These are phyloP conservation scores for Blastomussa wellsi DNA, from an alignment of 92 coral and sea anemone genomes.

Conservation along the genomic window DNA sequence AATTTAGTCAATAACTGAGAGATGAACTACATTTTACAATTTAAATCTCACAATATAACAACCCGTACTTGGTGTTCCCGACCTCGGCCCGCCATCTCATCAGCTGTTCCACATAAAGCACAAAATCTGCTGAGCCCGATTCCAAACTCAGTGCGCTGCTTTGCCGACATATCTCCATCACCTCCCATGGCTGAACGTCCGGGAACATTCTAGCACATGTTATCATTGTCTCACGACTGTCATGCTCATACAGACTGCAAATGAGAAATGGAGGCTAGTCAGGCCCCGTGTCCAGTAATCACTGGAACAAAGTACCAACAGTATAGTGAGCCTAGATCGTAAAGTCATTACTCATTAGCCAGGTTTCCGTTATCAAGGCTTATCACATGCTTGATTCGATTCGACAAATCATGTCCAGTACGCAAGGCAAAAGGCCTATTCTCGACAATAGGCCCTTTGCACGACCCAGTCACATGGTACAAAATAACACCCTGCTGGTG, in stretches of 20 bases:
- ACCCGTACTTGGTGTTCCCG: slow-evolving; percentile 67
- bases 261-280: not conserved
- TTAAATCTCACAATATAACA: not conserved
- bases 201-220: slow-evolving; percentile 95
- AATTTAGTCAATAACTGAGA: not conserved
- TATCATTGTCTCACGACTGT: slow-evolving; percentile 70
- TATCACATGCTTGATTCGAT: no score
- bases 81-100: slow-evolving; percentile 75
- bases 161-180: slow-evolving; percentile 74
- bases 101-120: slow-evolving; percentile 75
- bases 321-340: not conserved
- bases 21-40: not conserved
- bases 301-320: not conserved
- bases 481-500: no score
- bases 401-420: not conserved
- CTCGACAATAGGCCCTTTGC: no score
- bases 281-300: not conserved
- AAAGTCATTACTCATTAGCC: not conserved
- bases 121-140: slow-evolving; percentile 69
- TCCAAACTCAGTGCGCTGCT: slow-evolving; percentile 48
- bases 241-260: slow-evolving; percentile 62
- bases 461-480: no score
- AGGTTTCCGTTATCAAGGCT: not conserved
- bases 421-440: not conserved
- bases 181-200: slow-evolving; percentile 91